Evolutionary conservation across 2,888 invertebrate species (phyloP).

Genomic region (Crepidodera aurea): DNA sequence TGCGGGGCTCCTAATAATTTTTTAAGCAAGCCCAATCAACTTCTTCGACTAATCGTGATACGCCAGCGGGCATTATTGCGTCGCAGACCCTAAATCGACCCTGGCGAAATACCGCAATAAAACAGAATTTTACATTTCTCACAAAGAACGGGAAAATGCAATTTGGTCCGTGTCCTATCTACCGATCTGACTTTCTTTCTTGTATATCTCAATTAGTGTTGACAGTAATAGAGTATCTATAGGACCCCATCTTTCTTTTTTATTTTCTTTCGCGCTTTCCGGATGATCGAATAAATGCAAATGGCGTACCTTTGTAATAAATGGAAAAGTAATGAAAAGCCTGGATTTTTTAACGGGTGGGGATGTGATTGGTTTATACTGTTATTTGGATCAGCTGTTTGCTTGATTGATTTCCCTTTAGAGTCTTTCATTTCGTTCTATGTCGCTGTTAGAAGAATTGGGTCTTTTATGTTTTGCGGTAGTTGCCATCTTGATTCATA

Average conservation of each 20-base stretch:
- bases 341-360: too few species aligned
- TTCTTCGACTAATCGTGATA: not conserved
- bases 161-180: conserved; percentile 51
- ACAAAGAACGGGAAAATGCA: conserved; percentile 47
- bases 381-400: too few species aligned
- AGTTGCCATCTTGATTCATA: too few species aligned
- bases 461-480: too few species aligned
- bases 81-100: conserved; percentile 6
- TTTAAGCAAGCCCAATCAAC: not conserved
- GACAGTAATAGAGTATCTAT: conserved; percentile 49
- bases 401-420: too few species aligned
- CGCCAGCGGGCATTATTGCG: not conserved
- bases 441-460: too few species aligned
- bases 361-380: too few species aligned
- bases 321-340: conserved; percentile 2
- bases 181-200: conserved; percentile 33
- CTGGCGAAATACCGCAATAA: conserved; percentile 41
- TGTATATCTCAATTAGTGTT: conserved; percentile 52
- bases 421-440: too few species aligned
- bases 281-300: conserved; percentile 24
- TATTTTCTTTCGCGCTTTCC: conserved; percentile 1
- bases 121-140: conserved; percentile 46
- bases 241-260: conserved; percentile 10
- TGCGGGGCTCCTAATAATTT: too few species aligned
- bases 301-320: conserved; percentile 19